phyloP scores from a whole-genome alignment of 2,888 invertebrate genomes.

The Polyommatus icarus region DNA sequence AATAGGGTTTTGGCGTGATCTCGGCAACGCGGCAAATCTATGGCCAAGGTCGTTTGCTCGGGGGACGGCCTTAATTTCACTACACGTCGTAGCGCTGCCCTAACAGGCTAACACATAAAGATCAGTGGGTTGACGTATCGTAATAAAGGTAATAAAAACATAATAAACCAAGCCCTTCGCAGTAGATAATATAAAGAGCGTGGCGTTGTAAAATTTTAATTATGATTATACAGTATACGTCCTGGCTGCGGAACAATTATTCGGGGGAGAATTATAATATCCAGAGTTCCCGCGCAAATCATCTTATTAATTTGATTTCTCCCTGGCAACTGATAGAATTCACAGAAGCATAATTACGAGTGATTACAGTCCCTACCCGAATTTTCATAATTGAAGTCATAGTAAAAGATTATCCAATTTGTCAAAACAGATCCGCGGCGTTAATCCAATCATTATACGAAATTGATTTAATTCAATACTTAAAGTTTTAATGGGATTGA shows the following conservation, averaged over 20 bases:
- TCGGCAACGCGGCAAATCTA: too few relatives aligned
- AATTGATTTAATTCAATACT: constrained; percentile 23
- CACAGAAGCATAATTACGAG: constrained; percentile 24
- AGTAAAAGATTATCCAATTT: constrained; percentile 28
- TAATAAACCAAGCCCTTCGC: not conserved
- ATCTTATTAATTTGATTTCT: constrained; percentile 33
- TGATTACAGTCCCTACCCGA: constrained; percentile 14
- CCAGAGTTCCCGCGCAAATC: constrained; percentile 25
- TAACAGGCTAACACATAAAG: not conserved
- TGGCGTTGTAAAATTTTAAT: constrained; percentile 24
- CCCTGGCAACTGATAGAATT: constrained; percentile 29
- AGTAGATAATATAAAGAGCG: not conserved
- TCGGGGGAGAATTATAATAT: not conserved
- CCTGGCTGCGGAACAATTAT: not conserved
- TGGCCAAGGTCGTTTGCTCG: too few relatives aligned
- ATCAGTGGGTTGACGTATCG: not conserved
- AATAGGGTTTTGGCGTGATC: too few relatives aligned
- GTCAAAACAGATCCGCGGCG: constrained; percentile 26
- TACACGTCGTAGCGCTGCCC: not conserved
- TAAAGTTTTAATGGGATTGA: not conserved
- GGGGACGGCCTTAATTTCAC: too few relatives aligned
- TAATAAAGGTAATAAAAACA: not conserved
- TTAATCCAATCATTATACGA: constrained; percentile 22
- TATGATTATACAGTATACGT: constrained; percentile 12
- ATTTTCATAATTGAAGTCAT: constrained; percentile 27